phyloP scores from a whole-genome alignment of 2,797 vertebrate species.

The Gorsachius magnificus region DNA sequence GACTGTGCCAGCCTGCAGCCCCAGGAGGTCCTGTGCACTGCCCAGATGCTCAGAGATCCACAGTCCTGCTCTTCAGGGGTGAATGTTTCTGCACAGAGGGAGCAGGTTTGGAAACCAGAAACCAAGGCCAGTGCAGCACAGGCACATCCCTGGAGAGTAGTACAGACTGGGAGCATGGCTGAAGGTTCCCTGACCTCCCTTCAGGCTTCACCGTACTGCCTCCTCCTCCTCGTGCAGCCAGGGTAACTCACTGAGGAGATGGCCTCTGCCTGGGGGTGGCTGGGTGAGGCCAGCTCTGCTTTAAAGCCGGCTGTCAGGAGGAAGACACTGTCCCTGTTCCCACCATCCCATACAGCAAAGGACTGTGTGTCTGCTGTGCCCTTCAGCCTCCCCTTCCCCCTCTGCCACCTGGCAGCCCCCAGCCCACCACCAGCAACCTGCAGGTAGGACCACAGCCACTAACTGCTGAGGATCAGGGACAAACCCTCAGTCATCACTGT shows the following conservation, averaged over 20 bases:
- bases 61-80: neutral
- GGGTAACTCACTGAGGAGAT: neutral
- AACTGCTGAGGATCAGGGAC: neutral
- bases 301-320: neutral
- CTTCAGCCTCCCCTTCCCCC: no score
- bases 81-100: rapidly evolving
- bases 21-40: neutral
- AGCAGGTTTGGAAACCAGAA: neutral
- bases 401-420: neutral
- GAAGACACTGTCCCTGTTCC: neutral
- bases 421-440: neutral
- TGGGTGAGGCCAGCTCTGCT: neutral
- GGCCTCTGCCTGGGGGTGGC: neutral
- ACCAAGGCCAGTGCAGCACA: neutral
- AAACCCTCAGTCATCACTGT: neutral
- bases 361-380: neutral
- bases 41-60: neutral
- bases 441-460: neutral
- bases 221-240: rapidly evolving
- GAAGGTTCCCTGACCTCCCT: neutral
- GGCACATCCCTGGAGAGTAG: no score
- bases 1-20: neutral
- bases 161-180: neutral
- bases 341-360: neutral
- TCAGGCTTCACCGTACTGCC: neutral